Evolutionary conservation across 2,113 vertebrate species (phyloP).

Genomic region (Pionites leucogaster): DNA sequence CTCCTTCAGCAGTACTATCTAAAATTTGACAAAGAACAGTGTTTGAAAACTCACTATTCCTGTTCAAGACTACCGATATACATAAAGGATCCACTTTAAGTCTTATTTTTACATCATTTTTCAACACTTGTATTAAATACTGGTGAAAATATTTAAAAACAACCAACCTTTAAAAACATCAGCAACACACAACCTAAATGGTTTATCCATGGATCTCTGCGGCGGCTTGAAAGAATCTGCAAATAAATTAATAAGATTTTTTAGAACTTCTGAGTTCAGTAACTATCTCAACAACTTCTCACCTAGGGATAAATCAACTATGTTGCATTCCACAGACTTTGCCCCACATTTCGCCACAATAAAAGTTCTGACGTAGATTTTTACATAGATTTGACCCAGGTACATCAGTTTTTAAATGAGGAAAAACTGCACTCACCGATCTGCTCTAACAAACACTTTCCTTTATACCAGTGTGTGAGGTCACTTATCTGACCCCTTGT

Average conservation of each 20-base stretch:
- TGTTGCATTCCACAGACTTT: not conserved
- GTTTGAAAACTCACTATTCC: not conserved
- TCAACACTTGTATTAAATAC: not conserved
- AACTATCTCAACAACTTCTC: not conserved
- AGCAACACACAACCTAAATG: conserved; percentile 93
- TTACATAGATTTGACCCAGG: not conserved
- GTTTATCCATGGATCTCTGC: conserved; percentile 90
- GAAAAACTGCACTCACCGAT: conserved; percentile 82
- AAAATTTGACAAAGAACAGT: not conserved
- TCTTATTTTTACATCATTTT: not conserved
- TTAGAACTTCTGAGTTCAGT: not conserved
- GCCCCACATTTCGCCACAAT: not conserved
- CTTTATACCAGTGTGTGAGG: conserved; percentile 91
- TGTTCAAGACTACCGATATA: not conserved
- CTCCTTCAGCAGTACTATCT: not conserved
- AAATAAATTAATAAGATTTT: not conserved
- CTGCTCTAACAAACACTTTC: conserved; percentile 90
- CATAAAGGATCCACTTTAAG: not conserved
- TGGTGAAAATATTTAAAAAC: not conserved
- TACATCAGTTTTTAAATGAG: not conserved
- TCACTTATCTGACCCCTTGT: conserved; percentile 80
- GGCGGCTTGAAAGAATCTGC: conserved; percentile 93
- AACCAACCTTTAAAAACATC: conserved; percentile 97
- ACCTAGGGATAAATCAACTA: not conserved
- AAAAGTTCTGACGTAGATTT: not conserved